Evolutionary conservation across 2,797 vertebrate species (phyloP), one percentile per base, ranked within the genome.

Genomic region (Molossus alvarezi): DNA sequence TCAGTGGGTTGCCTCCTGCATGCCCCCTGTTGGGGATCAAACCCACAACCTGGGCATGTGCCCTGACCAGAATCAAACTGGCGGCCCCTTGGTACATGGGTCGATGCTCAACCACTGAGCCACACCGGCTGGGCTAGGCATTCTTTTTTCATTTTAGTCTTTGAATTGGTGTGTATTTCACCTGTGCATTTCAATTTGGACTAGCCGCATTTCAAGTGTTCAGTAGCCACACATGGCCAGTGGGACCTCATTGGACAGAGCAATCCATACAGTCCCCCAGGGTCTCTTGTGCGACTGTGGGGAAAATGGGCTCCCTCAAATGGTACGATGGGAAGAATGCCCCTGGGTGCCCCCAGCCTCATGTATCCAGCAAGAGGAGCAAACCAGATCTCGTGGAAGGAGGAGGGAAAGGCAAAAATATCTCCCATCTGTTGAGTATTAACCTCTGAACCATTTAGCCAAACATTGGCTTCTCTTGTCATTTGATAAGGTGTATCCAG

Each of bases 391-490:
- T 90, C 87, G 81, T 90, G 80, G 64, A 95, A 90, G 69, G 27
- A 37, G 13, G 18, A 23, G 37, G 1, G 2, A 9, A n/a, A 33
- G 37, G 87, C 1, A 57, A 80, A 53, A 88, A 96, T 81, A 88
- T 81, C 89, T 96, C 83, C 96, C 98, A 98, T 98, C 98, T 98
- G 98, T 97, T 98, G 96, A 92, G 75, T 53, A 80, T 98, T 98
- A 98, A 98, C 98, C 98, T 98, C 97, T 98, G 97, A 97, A 97
- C 98, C 96, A 92, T 97, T 97, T 98, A 98, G 94, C 97, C 96
- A 98, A 98, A 98, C 98, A 98, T 97, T 97, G 98, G 98, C 97
- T 98, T 98, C 97, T 94, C 95, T 96, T 97, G 97, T 98, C 96
- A 95, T 94, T 97, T 91, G 97, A 98, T 96, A 97, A 98, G 97